Evolutionary conservation across 1,140 invertebrate species (phyloP).

Genomic region (Amyelois transitella): DNA sequence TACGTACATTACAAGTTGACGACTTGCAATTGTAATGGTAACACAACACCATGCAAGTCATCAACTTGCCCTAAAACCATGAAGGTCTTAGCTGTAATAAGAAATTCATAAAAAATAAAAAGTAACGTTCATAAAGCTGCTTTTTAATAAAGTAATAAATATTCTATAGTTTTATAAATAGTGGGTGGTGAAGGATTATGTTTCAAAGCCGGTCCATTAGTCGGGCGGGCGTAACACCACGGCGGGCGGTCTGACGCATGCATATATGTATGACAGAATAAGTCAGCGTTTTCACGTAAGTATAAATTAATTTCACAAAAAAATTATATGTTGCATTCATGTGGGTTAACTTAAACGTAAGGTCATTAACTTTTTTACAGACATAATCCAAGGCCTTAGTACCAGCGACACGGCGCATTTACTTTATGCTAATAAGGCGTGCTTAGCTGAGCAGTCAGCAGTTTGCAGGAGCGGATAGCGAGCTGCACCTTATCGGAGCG

Average conservation of each 20-base stretch:
- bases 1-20: too few relatives aligned
- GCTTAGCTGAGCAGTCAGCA: conserved; percentile 55
- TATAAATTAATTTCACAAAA: too few relatives aligned
- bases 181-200: conserved; percentile 15
- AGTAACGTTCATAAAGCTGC: background rate
- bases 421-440: conserved; percentile 63
- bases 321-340: background rate
- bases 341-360: conserved; percentile 17
- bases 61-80: too few relatives aligned
- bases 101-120: background rate
- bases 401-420: conserved; percentile 34
- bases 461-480: conserved; percentile 38
- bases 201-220: conserved; percentile 22
- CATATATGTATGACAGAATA: conserved; percentile 13
- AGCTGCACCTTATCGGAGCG: conserved; percentile 48
- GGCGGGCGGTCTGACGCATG: background rate
- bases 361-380: conserved; percentile 12
- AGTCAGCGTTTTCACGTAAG: background rate
- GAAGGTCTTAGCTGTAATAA: too few relatives aligned
- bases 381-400: conserved; percentile 17
- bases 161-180: background rate
- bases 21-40: too few relatives aligned
- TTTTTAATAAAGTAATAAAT: background rate
- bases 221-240: conserved; percentile 7
- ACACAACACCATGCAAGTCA: too few relatives aligned